These are phyloP conservation scores for Allygus modestus DNA, from an alignment of 2,888 invertebrate species.

Conservation along the genomic window DNA sequence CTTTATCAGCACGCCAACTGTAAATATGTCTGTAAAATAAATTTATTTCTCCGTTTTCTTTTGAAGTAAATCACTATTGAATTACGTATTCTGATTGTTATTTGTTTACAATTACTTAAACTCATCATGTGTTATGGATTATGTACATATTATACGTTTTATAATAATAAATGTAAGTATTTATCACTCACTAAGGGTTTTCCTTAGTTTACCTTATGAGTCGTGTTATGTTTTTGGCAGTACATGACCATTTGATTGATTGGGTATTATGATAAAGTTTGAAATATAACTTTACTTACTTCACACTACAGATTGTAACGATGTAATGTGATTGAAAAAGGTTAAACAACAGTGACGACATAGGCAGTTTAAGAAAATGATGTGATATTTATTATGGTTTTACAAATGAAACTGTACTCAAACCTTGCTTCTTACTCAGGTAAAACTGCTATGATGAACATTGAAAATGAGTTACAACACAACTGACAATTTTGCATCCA, in stretches of 20 bases:
- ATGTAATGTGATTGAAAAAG: background rate
- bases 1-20: constrained; percentile 40
- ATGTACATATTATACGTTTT: constrained; percentile 43
- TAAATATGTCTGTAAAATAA: constrained; percentile 44
- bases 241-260: no score
- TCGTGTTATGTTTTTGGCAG: no score
- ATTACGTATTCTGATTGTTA: constrained; percentile 40
- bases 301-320: no score
- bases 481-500: no score
- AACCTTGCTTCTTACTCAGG: no score
- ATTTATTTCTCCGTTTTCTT: constrained; percentile 22
- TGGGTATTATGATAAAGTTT: no score
- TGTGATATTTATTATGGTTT: background rate
- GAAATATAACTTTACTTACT: no score
- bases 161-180: constrained; percentile 40
- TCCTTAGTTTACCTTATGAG: background rate
- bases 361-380: background rate
- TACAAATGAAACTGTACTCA: background rate
- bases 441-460: no score
- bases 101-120: constrained; percentile 43
- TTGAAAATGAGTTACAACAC: no score
- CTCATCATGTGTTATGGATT: constrained; percentile 13
- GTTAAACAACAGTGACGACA: background rate
- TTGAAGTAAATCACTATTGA: constrained; percentile 30
- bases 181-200: background rate